Percentiles rank a stretch among this genome's conserved stretches.
Conservation (phyloP, 2,888 invertebrate genomes). For the Tetropium fuscum region DNA sequence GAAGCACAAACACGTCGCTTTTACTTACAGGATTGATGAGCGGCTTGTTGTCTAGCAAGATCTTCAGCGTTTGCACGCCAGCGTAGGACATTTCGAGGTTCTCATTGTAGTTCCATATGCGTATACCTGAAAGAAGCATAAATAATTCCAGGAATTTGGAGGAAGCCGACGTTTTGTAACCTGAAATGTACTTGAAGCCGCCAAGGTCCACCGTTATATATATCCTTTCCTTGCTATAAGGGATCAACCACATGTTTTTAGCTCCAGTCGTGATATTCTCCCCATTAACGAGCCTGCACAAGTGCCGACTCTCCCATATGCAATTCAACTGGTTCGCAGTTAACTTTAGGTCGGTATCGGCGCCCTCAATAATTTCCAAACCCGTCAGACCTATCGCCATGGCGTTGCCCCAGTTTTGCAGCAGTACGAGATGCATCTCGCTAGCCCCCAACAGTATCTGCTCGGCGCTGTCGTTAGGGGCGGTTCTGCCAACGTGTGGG, state of each 20-base stretch:
- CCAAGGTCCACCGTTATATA: conserved; percentile 55
- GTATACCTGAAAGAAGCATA: conserved; percentile 67
- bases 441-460: conserved; percentile 58
- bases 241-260: conserved; percentile 76
- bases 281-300: conserved; percentile 74
- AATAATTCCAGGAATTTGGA: not conserved
- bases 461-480: conserved; percentile 39
- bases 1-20: conserved; percentile 68
- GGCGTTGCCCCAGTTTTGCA: conserved; percentile 75
- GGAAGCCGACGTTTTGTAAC: conserved; percentile 34
- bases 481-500: conserved; percentile 23
- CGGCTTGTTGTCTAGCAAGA: conserved; percentile 66
- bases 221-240: conserved; percentile 55
- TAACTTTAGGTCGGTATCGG: conserved; percentile 51
- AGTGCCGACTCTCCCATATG: conserved; percentile 33
- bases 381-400: conserved; percentile 73
- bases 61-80: conserved; percentile 70
- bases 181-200: conserved; percentile 57
- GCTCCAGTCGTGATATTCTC: conserved; percentile 76
- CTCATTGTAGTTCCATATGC: conserved; percentile 87
- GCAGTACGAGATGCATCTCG: conserved; percentile 69
- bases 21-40: conserved; percentile 59
- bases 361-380: conserved; percentile 68
- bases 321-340: conserved; percentile 52
- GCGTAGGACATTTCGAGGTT: conserved; percentile 76